Conservation (phyloP, 2,797 vertebrate genomes). For the Hoplostethus mediterraneus region DNA sequence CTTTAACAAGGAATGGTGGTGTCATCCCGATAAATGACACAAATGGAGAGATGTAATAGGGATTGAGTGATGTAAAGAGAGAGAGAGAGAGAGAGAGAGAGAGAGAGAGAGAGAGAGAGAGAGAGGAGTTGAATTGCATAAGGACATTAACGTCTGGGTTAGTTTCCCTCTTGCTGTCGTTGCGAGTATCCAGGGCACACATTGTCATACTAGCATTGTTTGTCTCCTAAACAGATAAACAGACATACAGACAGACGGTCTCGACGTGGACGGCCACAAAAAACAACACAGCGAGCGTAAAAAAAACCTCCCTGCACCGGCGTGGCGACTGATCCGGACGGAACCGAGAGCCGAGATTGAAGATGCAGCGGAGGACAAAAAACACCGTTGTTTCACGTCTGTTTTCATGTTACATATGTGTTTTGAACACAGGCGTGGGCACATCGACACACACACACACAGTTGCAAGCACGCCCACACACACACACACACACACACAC, state of each 20-base stretch:
- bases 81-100: neutral
- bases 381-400: conserved; percentile 8
- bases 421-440: conserved; percentile 35
- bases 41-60: neutral
- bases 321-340: conserved; percentile 46
- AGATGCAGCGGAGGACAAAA: conserved; percentile 31
- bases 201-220: conserved; percentile 67
- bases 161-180: conserved; percentile 57
- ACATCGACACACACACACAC: conserved; percentile 14
- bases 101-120: neutral
- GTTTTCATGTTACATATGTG: conserved; percentile 28
- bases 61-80: neutral
- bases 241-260: conserved; percentile 36
- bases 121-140: conserved; percentile 50
- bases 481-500: conserved; percentile 24
- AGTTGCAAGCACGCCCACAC: conserved; percentile 9
- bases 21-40: neutral
- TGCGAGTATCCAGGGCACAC: conserved; percentile 79
- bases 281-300: conserved; percentile 16
- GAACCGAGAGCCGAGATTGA: conserved; percentile 31
- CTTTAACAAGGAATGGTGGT: neutral
- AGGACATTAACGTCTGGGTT: conserved; percentile 52
- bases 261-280: neutral
- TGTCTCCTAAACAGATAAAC: conserved; percentile 43
- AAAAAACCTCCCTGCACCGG: conserved; percentile 50